Base-by-base conservation (phyloP, 2,797 vertebrate species). In the Garrulus glandarius region DNA sequence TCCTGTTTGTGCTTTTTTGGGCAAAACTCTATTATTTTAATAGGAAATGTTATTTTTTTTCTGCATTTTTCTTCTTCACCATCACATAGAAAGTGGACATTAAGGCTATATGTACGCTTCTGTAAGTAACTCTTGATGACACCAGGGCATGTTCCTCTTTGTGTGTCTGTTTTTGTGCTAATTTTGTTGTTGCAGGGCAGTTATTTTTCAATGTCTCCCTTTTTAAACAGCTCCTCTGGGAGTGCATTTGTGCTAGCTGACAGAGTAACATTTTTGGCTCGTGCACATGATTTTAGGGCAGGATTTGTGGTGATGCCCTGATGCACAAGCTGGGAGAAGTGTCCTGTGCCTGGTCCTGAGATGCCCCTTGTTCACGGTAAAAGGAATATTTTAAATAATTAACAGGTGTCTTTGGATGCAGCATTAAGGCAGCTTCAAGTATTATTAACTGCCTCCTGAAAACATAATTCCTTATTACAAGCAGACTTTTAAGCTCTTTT, bases 91-190 rank as follows among this genome's bases (percentile, higher is more conserved):
- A 64, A 11, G 6, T 55, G 7, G n/a, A 63, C 23, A 8, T 34
- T 39, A 19, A 80, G n/a, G 10, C 26, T 34, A 0, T 36, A 0
- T 10, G 4, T 34, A n/a, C 16, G 14, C 41, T 63, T 75, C 15
- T 21, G 0, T 11, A 32, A 71, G 12, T 7, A 30, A 34, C 3
- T 44, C 16, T 46, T 52, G 52, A n/a, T 55, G 47, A 18, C 63
- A 37, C 11, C 46, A 12, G 39, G 32, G 22, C 18, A 4, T 0
- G 2, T 64, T 67, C 20, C 68, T 47, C 9, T 57, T 12, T 10
- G 36, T n/a, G 20, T 34, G 30, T 34, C 0, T 59, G 65, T 5
- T 23, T 9, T n/a, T 61, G 20, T 60, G 56, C 63, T 65, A 2
- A 15, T 72, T 78, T 52, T 64, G 22, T 55, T 60, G 29, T 53